Evolutionary conservation across 35 echinoderm and acorn worm genomes (phyloP).

Genomic region (Ptychodera flava): DNA sequence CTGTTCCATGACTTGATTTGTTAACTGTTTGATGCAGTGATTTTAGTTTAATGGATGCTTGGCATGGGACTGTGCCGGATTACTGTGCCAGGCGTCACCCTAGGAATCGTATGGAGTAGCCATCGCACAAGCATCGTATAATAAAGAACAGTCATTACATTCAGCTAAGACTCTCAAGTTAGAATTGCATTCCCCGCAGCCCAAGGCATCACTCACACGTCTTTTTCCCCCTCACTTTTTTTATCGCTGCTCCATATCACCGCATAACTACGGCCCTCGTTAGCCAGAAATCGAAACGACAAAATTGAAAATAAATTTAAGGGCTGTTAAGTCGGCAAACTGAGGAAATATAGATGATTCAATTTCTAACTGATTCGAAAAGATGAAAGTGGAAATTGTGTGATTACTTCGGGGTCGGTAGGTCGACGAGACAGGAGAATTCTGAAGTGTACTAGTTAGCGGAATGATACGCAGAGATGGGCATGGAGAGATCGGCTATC

Average conservation of each 20-base stretch:
- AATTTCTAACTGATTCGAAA: constrained; percentile 2
- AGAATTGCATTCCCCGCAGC: neutral
- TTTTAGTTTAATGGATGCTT: too few relatives aligned
- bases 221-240: too few relatives aligned
- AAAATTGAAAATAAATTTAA: constrained; percentile 3
- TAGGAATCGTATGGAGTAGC: neutral
- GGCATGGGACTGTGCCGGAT: too few relatives aligned
- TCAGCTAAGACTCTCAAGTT: neutral
- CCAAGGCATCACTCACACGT: neutral
- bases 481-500: neutral
- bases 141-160: neutral
- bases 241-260: neutral
- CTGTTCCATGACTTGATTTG: too few relatives aligned
- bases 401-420: neutral
- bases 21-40: too few relatives aligned
- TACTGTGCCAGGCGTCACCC: neutral
- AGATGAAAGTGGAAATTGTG: constrained; percentile 1
- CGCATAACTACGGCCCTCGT: neutral
- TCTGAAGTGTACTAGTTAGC: neutral
- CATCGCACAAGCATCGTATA: neutral
- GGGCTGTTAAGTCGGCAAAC: neutral
- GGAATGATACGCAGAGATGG: neutral
- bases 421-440: neutral
- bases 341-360: neutral
- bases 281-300: neutral